phyloP scores from a whole-genome alignment of 1,140 invertebrate genomes.

The Armadillidium nasatum region DNA sequence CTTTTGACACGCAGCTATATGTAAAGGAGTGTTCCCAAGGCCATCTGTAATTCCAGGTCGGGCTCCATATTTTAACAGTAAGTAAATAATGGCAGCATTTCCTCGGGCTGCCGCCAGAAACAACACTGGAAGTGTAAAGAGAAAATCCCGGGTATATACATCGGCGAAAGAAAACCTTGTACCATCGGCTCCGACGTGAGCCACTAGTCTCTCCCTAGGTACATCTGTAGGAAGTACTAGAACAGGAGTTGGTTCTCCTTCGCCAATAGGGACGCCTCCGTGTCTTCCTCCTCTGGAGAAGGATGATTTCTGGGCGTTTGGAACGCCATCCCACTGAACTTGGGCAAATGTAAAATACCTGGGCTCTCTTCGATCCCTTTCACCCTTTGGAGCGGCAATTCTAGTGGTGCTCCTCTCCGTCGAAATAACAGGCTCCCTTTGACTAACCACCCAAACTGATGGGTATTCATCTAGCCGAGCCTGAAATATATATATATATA shows the following conservation, averaged over 20 bases:
- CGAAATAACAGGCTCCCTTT: constrained; percentile 47
- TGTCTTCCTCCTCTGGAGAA: neutral
- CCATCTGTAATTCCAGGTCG: constrained; percentile 53
- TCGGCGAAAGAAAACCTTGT: constrained; percentile 47
- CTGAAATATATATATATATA: neutral
- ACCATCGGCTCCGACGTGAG: constrained; percentile 31
- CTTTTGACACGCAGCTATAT: constrained; percentile 55
- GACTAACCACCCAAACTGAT: constrained; percentile 33
- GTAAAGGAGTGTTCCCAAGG: constrained; percentile 57
- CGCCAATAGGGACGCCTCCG: neutral
- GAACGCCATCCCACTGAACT: constrained; percentile 32
- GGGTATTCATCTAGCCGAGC: neutral
- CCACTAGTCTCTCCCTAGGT: constrained; percentile 29
- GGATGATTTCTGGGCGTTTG: constrained; percentile 3
- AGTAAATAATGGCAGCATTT: constrained; percentile 53
- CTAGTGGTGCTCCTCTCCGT: constrained; percentile 49
- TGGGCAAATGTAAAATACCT: constrained; percentile 43
- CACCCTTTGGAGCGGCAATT: constrained; percentile 39
- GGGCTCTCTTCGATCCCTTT: constrained; percentile 38
- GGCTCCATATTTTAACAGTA: constrained; percentile 57
- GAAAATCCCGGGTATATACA: constrained; percentile 53
- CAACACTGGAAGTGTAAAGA: constrained; percentile 56
- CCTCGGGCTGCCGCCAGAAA: constrained; percentile 56
- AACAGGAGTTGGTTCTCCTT: constrained; percentile 25
- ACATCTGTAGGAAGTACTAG: constrained; percentile 36